Conservation (phyloP, 2,797 vertebrate genomes). For the Gorsachius magnificus region DNA sequence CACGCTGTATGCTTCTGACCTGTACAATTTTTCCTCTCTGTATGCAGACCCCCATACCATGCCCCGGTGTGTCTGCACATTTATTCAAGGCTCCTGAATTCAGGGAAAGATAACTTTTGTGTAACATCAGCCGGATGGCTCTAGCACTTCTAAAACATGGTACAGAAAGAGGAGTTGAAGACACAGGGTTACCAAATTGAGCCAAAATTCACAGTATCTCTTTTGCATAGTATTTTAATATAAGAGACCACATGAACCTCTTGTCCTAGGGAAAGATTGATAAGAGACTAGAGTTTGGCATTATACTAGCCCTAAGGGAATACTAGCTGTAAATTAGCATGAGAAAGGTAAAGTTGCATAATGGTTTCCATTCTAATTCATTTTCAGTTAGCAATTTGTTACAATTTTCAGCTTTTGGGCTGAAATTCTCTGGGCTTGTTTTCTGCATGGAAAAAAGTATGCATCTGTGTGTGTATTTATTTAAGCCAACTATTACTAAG, state of each 20-base stretch:
- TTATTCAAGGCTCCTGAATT: background rate
- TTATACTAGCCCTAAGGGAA: constrained; percentile 9
- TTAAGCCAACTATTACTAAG: background rate
- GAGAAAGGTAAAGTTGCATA: background rate
- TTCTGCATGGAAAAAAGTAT: background rate
- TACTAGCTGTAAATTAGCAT: constrained; percentile 18
- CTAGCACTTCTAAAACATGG: background rate
- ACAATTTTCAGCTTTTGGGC: background rate
- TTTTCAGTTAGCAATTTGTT: background rate
- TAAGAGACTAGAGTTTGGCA: background rate
- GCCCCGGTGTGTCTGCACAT: accelerated
- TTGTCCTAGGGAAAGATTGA: background rate
- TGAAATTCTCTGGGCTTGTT: background rate
- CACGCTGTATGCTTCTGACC: background rate
- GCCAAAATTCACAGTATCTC: background rate
- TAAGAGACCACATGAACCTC: background rate
- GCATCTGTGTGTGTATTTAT: background rate
- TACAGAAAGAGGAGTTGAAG: background rate
- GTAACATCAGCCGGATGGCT: background rate
- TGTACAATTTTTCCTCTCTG: background rate
- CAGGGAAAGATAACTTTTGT: background rate
- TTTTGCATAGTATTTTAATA: background rate
- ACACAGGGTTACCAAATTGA: background rate
- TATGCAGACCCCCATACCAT: background rate
- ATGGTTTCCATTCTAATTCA: background rate